Evolutionary conservation across 2,113 vertebrate genomes (phyloP).

Genomic region (Peucedramus taeniatus): DNA sequence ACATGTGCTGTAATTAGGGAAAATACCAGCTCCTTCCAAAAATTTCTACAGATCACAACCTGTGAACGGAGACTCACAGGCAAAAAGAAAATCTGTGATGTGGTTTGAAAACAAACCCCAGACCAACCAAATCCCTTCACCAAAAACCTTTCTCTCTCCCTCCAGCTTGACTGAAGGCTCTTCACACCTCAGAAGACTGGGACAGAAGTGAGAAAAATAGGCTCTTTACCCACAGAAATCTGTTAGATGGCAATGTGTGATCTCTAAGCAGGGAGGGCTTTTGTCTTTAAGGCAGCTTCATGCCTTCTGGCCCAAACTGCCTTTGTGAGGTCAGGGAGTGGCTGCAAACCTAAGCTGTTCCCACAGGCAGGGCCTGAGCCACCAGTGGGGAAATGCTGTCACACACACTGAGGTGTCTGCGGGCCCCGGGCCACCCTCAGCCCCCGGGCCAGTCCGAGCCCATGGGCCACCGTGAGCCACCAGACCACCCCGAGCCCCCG

Average conservation of each 20-base stretch:
- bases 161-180: neutral
- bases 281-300: neutral
- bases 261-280: neutral
- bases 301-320: neutral
- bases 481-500: fast-evolving
- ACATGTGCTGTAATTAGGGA: neutral
- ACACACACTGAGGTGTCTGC: fast-evolving
- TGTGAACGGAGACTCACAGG: neutral
- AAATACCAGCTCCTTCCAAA: neutral
- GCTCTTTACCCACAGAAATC: neutral
- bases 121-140: neutral
- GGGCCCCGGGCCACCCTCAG: fast-evolving
- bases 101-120: neutral
- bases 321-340: neutral
- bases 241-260: neutral
- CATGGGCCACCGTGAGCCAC: fast-evolving
- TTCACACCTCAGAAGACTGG: neutral
- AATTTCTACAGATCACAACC: neutral
- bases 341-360: neutral
- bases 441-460: fast-evolving
- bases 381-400: neutral
- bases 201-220: neutral
- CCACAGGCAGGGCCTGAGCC: neutral
- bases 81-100: neutral
- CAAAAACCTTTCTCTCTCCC: neutral